Evolutionary conservation across 2,797 vertebrate species (phyloP).

Genomic region (Tauraco hartlaubi): DNA sequence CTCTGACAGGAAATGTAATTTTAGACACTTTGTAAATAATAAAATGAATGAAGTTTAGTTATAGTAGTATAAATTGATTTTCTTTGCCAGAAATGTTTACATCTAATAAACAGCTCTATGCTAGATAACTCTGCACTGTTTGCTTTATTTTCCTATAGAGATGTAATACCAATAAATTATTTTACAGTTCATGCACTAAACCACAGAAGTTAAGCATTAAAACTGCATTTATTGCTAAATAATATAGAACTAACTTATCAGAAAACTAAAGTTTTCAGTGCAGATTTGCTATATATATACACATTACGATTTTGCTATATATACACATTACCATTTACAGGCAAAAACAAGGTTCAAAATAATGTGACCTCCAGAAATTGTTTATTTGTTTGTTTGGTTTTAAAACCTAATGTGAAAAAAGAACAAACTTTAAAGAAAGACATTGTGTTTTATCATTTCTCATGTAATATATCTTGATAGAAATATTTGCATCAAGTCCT

Average conservation of each 20-base stretch:
- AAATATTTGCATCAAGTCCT: neutral
- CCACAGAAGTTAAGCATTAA: neutral
- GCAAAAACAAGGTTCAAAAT: neutral
- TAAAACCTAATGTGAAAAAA: neutral
- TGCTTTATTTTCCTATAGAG: neutral
- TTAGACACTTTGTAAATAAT: neutral
- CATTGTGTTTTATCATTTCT: neutral
- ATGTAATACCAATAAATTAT: neutral
- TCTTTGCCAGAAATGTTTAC: neutral
- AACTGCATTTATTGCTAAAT: neutral
- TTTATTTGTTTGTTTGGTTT: neutral
- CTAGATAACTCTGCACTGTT: neutral
- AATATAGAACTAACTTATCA: neutral
- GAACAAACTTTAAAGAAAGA: neutral
- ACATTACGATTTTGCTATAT: neutral
- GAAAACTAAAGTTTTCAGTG: neutral
- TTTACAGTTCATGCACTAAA: neutral
- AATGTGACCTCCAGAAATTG: neutral
- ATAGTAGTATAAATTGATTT: neutral
- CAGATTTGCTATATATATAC: neutral
- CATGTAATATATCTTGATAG: neutral
- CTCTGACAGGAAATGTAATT: neutral
- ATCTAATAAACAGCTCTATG: neutral
- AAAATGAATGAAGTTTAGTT: neutral
- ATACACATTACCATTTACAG: neutral